These are phyloP conservation scores for Perdita meconis DNA, from an alignment of 2,888 invertebrate species.

Conservation along the genomic window DNA sequence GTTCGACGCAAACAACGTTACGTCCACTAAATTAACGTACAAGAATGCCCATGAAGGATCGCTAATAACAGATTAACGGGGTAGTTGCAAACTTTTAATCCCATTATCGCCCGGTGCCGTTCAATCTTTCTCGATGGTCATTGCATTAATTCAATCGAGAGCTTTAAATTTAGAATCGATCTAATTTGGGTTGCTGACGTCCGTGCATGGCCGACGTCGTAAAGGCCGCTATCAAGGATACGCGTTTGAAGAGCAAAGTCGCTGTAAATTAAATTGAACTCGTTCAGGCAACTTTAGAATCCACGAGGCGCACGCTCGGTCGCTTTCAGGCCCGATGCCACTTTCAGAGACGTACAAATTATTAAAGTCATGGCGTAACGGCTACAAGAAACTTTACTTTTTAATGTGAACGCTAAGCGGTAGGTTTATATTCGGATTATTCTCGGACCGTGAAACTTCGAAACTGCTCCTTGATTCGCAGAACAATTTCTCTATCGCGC, in stretches of 20 bases:
- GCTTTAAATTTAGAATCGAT: constrained; percentile 1
- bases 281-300: not conserved
- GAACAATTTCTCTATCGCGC: too few relatives aligned
- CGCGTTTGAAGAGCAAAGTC: not conserved
- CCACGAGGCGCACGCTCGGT: not conserved
- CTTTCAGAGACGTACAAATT: too few relatives aligned
- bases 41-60: not conserved
- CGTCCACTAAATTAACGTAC: not conserved
- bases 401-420: too few relatives aligned
- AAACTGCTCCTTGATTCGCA: too few relatives aligned
- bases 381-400: too few relatives aligned
- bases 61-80: not conserved
- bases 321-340: too few relatives aligned
- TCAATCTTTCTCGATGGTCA: not conserved
- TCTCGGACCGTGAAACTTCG: too few relatives aligned
- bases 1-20: not conserved
- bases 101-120: not conserved
- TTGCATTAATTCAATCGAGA: constrained; percentile 7
- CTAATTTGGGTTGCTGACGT: constrained; percentile 18
- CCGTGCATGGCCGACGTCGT: not conserved
- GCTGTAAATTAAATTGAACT: constrained; percentile 14
- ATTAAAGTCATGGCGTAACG: too few relatives aligned
- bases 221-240: constrained; percentile 3
- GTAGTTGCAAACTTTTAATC: not conserved
- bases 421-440: too few relatives aligned